phyloP scores from a whole-genome alignment of 1,140 invertebrate genomes.

The Anastatus disparis region DNA sequence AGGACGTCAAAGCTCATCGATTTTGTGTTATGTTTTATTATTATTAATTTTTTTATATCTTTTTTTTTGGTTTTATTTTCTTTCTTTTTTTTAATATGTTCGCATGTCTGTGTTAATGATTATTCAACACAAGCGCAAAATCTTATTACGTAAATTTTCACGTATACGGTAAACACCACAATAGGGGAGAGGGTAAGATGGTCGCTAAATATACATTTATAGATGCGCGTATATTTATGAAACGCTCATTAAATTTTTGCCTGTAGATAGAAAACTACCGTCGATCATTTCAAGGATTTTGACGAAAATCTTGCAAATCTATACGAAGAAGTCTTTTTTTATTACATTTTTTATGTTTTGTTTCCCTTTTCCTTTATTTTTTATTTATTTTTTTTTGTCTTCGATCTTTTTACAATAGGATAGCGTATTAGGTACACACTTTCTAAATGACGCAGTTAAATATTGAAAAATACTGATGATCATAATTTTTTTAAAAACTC shows the following conservation, averaged over 20 bases:
- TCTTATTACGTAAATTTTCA: too few relatives aligned
- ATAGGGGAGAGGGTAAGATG: not conserved
- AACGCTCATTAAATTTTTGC: not conserved
- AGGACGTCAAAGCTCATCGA: conserved; percentile 4
- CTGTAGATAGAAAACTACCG: conserved; percentile 21
- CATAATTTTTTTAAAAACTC: too few relatives aligned
- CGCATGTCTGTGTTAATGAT: not conserved
- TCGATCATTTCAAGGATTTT: not conserved
- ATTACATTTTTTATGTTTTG: not conserved
- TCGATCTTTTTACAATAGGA: not conserved
- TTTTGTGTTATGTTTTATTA: not conserved
- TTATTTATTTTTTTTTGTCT: not conserved
- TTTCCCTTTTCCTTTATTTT: not conserved
- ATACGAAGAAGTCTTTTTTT: not conserved
- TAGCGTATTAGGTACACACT: conserved; percentile 26
- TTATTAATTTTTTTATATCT: too few relatives aligned
- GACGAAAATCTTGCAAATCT: not conserved
- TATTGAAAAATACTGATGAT: conserved; percentile 25
- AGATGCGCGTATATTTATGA: conserved; percentile 2
- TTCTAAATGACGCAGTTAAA: conserved; percentile 5
- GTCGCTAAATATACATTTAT: not conserved
- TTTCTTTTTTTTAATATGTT: not conserved
- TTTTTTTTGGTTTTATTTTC: too few relatives aligned
- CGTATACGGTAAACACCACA: too few relatives aligned
- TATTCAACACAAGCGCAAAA: too few relatives aligned